Percentiles rank a stretch among this genome's conserved stretches.
Evolutionary conservation across 2,888 invertebrate species (phyloP).

Genomic region (Ophioninae sp.): DNA sequence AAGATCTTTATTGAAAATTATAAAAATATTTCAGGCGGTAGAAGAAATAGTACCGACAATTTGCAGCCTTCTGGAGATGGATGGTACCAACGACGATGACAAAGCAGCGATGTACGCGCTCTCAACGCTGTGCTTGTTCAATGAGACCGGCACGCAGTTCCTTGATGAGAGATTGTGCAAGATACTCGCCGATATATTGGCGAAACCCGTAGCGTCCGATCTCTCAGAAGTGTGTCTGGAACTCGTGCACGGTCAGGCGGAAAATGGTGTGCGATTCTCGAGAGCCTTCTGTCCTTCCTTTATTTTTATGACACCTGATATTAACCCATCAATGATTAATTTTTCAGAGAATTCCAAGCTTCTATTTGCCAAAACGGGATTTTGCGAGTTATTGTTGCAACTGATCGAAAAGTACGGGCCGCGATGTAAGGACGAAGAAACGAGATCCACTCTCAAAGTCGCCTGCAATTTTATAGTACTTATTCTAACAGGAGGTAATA

Average conservation of each 20-base stretch:
- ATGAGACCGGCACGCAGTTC: constrained; percentile 81
- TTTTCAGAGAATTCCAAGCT: constrained; percentile 89
- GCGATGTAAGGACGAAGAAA: constrained; percentile 85
- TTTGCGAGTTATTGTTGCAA: constrained; percentile 89
- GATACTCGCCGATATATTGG: constrained; percentile 85
- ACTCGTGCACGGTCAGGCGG: constrained; percentile 88
- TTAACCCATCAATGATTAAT: constrained; percentile 11
- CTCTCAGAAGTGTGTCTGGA: constrained; percentile 90
- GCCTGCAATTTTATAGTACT: constrained; percentile 93
- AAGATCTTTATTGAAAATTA: not conserved
- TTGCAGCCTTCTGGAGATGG: constrained; percentile 81
- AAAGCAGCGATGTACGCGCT: constrained; percentile 82
- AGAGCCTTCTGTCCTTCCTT: not conserved
- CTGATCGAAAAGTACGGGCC: constrained; percentile 88
- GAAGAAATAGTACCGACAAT: constrained; percentile 81
- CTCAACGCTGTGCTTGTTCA: constrained; percentile 82
- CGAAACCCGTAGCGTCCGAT: constrained; percentile 86
- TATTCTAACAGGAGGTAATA: constrained; percentile 91
- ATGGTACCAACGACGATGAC: constrained; percentile 79
- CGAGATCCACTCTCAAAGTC: constrained; percentile 88
- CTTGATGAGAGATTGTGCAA: constrained; percentile 83
- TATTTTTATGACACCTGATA: no score
- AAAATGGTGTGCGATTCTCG: constrained; percentile 84
- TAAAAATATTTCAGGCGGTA: constrained; percentile 76
- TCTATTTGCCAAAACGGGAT: constrained; percentile 88